phyloP scores from a whole-genome alignment of 2,797 vertebrate species.

The Acomys russatus region DNA sequence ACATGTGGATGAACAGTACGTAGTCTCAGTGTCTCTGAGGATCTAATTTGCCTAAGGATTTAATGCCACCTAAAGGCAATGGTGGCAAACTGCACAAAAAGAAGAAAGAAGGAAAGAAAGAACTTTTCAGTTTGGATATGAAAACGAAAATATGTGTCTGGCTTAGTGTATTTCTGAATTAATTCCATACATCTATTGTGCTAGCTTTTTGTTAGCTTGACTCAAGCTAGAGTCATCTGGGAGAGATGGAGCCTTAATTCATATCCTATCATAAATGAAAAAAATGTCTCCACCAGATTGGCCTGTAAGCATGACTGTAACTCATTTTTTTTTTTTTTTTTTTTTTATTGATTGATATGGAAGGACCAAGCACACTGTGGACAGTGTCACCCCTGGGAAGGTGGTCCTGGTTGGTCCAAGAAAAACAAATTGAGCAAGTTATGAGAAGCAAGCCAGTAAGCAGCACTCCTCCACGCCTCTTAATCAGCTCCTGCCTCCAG shows the following conservation, averaged over 20 bases:
- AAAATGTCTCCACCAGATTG: not conserved
- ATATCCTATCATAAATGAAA: too few relatives aligned
- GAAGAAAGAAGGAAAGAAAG: too few relatives aligned
- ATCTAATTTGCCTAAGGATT: conserved; percentile 67
- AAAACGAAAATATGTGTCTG: conserved; percentile 37
- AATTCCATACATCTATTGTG: not conserved
- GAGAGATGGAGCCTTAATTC: too few relatives aligned
- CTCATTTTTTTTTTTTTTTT: not conserved
- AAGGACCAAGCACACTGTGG: too few relatives aligned
- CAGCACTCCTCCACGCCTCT: not conserved
- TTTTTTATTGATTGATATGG: not conserved
- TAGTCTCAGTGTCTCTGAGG: not conserved
- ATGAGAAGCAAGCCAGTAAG: not conserved
- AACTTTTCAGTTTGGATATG: not conserved
- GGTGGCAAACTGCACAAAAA: conserved; percentile 73
- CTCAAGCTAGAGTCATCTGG: not conserved
- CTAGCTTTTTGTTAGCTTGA: not conserved
- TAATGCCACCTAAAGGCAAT: conserved; percentile 86
- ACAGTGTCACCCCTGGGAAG: not conserved
- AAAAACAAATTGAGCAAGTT: not conserved
- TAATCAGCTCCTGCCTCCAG: not conserved
- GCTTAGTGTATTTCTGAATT: conserved; percentile 14
- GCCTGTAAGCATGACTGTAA: not conserved
- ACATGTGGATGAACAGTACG: not conserved
- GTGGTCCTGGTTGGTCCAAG: not conserved